phyloP scores from a whole-genome alignment of 2,797 vertebrate species.

The Nothura maculosa region DNA sequence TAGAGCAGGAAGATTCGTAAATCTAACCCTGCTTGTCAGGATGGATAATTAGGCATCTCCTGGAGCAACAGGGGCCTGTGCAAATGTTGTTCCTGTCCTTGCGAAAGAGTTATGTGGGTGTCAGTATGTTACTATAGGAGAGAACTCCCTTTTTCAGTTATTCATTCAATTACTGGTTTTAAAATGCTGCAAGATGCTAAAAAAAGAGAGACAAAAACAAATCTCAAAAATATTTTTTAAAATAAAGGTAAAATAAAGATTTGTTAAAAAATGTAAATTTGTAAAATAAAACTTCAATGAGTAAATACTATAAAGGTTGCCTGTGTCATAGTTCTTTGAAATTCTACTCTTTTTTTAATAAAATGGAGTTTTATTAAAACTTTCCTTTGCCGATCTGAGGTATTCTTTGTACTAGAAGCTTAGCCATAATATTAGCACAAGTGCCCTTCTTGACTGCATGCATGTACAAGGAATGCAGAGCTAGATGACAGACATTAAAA shows the following conservation, averaged over 20 bases:
- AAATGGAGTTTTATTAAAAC: neutral
- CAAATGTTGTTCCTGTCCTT: neutral
- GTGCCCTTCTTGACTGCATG: neutral
- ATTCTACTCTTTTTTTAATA: neutral
- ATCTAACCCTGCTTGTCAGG: neutral
- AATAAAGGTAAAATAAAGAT: too few relatives aligned
- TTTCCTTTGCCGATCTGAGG: neutral
- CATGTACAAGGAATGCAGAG: neutral
- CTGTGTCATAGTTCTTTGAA: neutral
- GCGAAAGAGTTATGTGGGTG: neutral
- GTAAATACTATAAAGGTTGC: rapidly evolving
- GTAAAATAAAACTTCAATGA: neutral
- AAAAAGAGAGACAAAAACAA: neutral
- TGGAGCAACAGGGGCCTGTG: neutral
- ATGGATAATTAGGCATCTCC: neutral
- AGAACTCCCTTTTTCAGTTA: neutral
- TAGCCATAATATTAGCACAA: neutral
- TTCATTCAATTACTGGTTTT: neutral
- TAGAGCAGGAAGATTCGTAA: neutral
- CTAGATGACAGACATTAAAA: neutral
- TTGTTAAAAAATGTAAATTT: neutral
- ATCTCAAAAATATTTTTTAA: too few relatives aligned
- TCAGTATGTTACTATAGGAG: neutral
- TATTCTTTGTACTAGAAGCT: neutral
- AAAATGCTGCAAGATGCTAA: neutral